Conservation (phyloP, 2,888 invertebrate genomes). For the Molanna angustata region DNA sequence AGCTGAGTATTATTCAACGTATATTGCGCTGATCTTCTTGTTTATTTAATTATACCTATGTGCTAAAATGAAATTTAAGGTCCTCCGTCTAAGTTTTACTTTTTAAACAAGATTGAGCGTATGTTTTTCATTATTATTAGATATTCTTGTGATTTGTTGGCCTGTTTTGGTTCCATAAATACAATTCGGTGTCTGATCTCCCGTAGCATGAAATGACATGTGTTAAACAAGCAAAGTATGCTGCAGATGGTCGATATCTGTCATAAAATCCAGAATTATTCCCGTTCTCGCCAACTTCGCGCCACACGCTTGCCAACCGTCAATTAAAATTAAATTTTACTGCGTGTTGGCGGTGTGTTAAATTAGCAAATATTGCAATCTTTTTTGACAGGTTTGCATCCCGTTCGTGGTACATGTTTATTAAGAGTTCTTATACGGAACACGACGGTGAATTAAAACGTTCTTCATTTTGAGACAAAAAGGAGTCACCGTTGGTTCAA, state of each 20-base stretch:
- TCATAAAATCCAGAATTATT: slow-evolving; percentile 25
- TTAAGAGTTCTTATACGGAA: no score
- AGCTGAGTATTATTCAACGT: no score
- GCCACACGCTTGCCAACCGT: slow-evolving; percentile 8
- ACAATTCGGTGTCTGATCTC: slow-evolving; percentile 23
- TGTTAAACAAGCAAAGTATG: slow-evolving; percentile 27
- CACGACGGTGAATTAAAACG: no score
- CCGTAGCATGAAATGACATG: slow-evolving; percentile 24
- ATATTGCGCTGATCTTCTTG: no score
- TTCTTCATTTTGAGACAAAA: no score
- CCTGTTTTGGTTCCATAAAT: slow-evolving; percentile 20
- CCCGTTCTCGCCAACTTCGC: slow-evolving; percentile 10
- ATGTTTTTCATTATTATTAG: not conserved
- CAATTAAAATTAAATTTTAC: slow-evolving; percentile 26
- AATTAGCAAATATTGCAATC: slow-evolving; percentile 19
- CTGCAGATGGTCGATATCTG: slow-evolving; percentile 28
- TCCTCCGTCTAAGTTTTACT: no score
- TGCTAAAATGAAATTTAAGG: no score
- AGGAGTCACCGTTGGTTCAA: no score
- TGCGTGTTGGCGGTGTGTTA: slow-evolving; percentile 24
- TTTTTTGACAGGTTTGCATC: slow-evolving; percentile 16
- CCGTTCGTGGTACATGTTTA: not conserved
- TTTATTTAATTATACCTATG: no score
- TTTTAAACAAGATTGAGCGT: no score
- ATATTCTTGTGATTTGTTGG: slow-evolving; percentile 3